Base-by-base conservation (phyloP, 2,797 vertebrate species). In the Nannoperca australis region DNA sequence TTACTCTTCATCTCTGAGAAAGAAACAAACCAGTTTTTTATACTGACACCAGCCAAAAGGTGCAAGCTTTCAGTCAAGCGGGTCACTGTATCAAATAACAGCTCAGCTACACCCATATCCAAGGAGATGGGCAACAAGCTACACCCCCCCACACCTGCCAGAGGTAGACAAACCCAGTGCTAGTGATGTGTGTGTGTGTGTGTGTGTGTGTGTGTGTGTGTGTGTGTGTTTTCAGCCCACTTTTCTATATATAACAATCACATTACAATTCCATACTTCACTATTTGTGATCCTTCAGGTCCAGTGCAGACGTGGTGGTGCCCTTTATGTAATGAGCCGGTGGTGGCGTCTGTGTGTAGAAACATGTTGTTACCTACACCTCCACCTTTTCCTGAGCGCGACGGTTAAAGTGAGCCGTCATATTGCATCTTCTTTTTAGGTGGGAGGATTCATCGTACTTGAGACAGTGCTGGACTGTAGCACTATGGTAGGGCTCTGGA, bases 11-110 rank as follows among this genome's bases (percentile, higher is more conserved):
- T 18, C 3, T 38, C 3, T 40, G n/a, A 36, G 22, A 17, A 15
- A 58, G 60, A 58, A 70, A 72, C 58, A 66, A 79, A 78, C 49
- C 78, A 27, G 56, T 80, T 49, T 50, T 54, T 24, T 11, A 71
- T 60, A 24, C 67, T 1, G 0, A 59, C 4, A 63, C 32, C 27
- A 38, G 27, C 38, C 32, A 20, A 47, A 32, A 70, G 13, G 24
- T 40, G 7, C 32, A 20, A 27, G 5, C 8, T 13, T 17, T 40
- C 17, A 79, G 40, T 44, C 18, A 81, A 20, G 17, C 36, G 44
- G 24, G 17, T 38, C 18, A 27, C 4, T 10, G 1, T 45, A 27
- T 45, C n/a, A 67, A 51, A 18, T 34, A 42, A 51, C 12, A 58
- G 44, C 10, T 40, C 20, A 38, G 17, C 24, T 24, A 32, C 9